These are phyloP conservation scores for Podotricha telesiphe DNA, from an alignment of 2,888 invertebrate species.

Conservation along the genomic window DNA sequence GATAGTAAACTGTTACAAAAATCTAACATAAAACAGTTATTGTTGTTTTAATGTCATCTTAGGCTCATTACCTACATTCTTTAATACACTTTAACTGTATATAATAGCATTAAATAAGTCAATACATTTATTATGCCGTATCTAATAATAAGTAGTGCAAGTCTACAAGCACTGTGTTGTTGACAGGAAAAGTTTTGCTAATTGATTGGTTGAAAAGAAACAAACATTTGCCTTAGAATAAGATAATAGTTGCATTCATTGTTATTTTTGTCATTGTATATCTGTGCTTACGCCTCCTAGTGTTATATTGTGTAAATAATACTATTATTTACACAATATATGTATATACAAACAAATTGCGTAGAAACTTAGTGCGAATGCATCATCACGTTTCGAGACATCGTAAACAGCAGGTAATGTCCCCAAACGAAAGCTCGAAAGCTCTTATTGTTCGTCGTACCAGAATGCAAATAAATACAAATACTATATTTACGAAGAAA, in stretches of 20 bases:
- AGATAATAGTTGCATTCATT: neutral
- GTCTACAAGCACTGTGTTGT: too few relatives aligned
- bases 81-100: neutral
- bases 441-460: neutral
- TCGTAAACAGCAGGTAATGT: conserved; percentile 12
- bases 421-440: conserved; percentile 1
- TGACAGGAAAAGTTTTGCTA: neutral
- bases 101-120: neutral
- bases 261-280: neutral
- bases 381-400: conserved; percentile 11
- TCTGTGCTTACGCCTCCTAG: neutral
- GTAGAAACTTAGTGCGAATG: conserved; percentile 11
- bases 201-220: neutral
- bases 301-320: conserved; percentile 16
- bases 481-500: neutral
- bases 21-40: neutral
- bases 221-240: neutral
- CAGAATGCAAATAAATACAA: neutral
- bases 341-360: conserved; percentile 11
- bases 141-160: neutral
- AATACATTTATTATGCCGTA: neutral
- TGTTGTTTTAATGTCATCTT: neutral
- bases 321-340: conserved; percentile 6
- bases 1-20: neutral
- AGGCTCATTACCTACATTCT: conserved; percentile 11